Percentiles rank a stretch among this genome's conserved stretches.
phyloP scores from a whole-genome alignment of 2,888 invertebrate species.

The Hofmannophila pseudospretella region DNA sequence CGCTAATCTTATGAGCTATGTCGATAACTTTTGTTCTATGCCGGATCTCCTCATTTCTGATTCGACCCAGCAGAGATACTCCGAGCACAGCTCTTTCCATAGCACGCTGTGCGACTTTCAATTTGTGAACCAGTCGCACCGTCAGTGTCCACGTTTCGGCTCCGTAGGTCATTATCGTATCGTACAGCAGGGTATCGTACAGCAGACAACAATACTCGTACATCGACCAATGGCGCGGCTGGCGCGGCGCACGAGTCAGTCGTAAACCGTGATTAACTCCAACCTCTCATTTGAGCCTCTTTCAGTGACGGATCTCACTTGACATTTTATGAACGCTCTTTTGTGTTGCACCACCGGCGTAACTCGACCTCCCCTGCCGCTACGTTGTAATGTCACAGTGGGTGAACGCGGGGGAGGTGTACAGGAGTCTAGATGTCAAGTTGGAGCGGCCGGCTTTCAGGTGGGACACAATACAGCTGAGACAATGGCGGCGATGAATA shows the following conservation, averaged over 20 bases:
- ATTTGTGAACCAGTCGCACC: too few relatives aligned
- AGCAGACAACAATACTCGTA: neutral
- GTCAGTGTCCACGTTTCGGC: too few relatives aligned
- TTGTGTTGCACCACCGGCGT: constrained; percentile 35
- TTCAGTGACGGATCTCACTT: constrained; percentile 45
- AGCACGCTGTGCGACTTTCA: too few relatives aligned
- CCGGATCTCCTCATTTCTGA: too few relatives aligned
- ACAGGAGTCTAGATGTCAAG: constrained; percentile 23
- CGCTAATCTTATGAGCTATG: too few relatives aligned
- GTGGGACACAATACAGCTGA: constrained; percentile 54
- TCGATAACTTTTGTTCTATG: too few relatives aligned
- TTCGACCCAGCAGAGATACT: too few relatives aligned
- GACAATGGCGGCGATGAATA: constrained; percentile 69
- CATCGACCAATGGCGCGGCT: neutral
- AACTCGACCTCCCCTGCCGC: constrained; percentile 21
- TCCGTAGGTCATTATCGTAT: too few relatives aligned
- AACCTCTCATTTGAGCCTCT: constrained; percentile 32
- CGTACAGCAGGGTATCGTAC: too few relatives aligned
- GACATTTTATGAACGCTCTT: constrained; percentile 58
- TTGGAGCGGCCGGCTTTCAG: constrained; percentile 33
- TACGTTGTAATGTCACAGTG: neutral
- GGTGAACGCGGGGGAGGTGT: neutral
- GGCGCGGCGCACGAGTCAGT: neutral
- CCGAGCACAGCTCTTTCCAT: too few relatives aligned
- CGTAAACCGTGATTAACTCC: constrained; percentile 14